phyloP scores from a whole-genome alignment of 2,888 invertebrate species.

The Volucella inanis region DNA sequence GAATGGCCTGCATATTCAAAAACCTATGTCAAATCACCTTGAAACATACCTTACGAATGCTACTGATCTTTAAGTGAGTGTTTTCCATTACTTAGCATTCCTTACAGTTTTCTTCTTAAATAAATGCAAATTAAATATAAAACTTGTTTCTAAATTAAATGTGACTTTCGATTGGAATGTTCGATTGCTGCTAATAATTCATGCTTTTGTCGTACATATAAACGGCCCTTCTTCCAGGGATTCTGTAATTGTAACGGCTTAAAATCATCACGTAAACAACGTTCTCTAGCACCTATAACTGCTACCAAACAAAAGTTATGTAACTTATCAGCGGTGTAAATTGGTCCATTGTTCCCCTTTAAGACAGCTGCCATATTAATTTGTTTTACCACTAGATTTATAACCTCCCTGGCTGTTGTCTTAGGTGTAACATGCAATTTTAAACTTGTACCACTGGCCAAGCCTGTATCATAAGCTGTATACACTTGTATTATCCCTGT shows the following conservation, averaged over 20 bases:
- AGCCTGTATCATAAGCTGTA: slow-evolving; percentile 97
- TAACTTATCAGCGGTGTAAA: slow-evolving; percentile 92
- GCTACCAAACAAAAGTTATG: slow-evolving; percentile 97
- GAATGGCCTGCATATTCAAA: too few relatives aligned
- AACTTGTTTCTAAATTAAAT: slow-evolving; percentile 80
- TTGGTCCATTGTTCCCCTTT: slow-evolving; percentile 93
- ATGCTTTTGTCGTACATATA: slow-evolving; percentile 96
- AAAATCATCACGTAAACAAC: slow-evolving; percentile 97
- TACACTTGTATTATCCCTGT: slow-evolving; percentile 89
- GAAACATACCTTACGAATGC: not conserved
- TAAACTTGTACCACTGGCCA: slow-evolving; percentile 95
- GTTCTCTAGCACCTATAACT: slow-evolving; percentile 96
- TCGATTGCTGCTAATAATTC: slow-evolving; percentile 94
- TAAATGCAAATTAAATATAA: not conserved
- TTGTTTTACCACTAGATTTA: slow-evolving; percentile 97
- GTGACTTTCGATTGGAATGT: slow-evolving; percentile 92
- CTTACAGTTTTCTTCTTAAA: not conserved
- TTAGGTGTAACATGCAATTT: slow-evolving; percentile 96
- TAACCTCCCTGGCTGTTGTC: slow-evolving; percentile 97
- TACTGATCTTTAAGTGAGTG: not conserved
- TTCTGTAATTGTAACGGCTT: slow-evolving; percentile 96
- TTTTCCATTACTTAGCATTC: not conserved
- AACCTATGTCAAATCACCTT: not conserved
- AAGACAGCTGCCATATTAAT: slow-evolving; percentile 95
- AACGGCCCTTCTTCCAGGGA: slow-evolving; percentile 96